Evolutionary conservation across 2,888 invertebrate species (phyloP), one percentile per base, ranked within the genome.

Genomic region (Archaeoteleia sp.): DNA sequence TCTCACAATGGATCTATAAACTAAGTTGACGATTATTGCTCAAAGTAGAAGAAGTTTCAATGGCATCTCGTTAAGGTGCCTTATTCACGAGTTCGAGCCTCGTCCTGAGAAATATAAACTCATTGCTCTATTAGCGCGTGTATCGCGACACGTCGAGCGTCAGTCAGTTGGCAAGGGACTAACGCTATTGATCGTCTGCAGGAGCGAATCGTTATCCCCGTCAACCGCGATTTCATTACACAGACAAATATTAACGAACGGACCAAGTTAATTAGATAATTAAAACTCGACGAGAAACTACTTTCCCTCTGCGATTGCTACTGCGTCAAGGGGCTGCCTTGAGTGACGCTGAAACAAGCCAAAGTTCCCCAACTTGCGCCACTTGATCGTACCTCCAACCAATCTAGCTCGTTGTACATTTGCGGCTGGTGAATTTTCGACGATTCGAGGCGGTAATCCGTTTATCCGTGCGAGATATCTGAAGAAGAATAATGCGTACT

Each of bases 231-330:
- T 78, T 78, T 78, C 80, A 78, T 78, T 78, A 75, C 74, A 75
- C 72, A 71, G 70, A 76, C 75, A 80, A 78, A 80, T 80, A 79
- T 78, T 79, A 79, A 79, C 76, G 79, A 79, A 75, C 75, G 71
- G 70, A 60, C 72, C 62, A 69, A 78, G 76, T 78, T 80, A 79
- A 79, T 80, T 78, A 78, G 78, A 79, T 77, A 78, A 80, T 79
- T 79, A 78, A 80, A 78, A 80, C 79, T 78, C 78, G 74, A 70
- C 58, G 69, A 63, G 71, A 60, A 63, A 71, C 49, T 58, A 49
- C 67, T 43, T 43, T 15, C 15, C 43, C 43, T 12, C 43, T n/a
- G 29, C 43, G 15, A 43, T 43, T 43, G 30, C 43, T 12, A 30
- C 29, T 43, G 43, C 29, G 43, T 43, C 43, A 27, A 43, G 43